Base-by-base conservation (phyloP, 2,888 invertebrate species). In the Agrotis ipsilon region DNA sequence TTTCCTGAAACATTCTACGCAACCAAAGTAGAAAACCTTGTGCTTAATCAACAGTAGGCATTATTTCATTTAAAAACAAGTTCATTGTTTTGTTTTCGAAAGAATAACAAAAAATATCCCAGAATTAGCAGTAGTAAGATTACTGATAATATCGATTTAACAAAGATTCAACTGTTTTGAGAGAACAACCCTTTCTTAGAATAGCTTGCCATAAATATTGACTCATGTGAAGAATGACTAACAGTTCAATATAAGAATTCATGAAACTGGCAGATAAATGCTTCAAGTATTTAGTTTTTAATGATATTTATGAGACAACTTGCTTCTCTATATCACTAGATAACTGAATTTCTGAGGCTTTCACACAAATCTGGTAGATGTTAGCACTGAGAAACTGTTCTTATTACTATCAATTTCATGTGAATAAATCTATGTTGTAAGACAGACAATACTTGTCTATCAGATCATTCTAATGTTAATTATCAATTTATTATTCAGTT, bases 401-500 rank as follows among this genome's bases (percentile, higher is more conserved):
- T 46, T 32, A 46, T 16, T n/a, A 49, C 3, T 32, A 24, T 11
- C 16, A 49, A 54, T 54, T n/a, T 59, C 39, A 72, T 58, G 19
- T 60, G 39, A 54, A 72, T 65, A 14, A 52, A 13, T 51, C 3
- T 43, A 2, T 0, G n/a, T 6, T 46, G 5, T 64, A 45, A 16
- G 27, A 67, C 43, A 67, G 60, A 60, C 60, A 18, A 32, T 32
- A 49, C 2, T n/a, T 39, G 11, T 39, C 18, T 57, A 59, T 21
- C 60, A 60, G 39, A 54, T 48, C 11, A 24, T 49, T 49, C 16
- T 39, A 65, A 71, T 75, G 24, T 60, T 66, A 75, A 48, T 75
- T 52, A 54, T n/a, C 54, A 16, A 70, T 55, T 70, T 51, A 59
- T 16, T 45, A 19, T 7, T 21, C n/a, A 49, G 19, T 24, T 21